Conservation (phyloP, 1,140 invertebrate genomes). For the Eulimnadia texana region DNA sequence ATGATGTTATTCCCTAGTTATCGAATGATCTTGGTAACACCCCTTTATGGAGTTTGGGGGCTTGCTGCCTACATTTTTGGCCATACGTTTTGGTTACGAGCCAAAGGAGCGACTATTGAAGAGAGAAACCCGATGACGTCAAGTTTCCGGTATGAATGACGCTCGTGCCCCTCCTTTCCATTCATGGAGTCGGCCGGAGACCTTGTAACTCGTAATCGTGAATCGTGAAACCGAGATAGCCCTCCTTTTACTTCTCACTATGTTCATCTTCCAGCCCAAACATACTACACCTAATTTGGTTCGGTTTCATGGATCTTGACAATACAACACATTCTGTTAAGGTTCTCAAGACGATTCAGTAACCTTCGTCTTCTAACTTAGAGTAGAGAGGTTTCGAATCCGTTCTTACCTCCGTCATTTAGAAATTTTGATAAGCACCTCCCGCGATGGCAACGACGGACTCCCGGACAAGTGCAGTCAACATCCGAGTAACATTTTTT, state of each 20-base stretch:
- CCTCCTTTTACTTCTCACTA: neutral
- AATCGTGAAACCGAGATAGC: neutral
- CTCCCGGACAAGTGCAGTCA: neutral
- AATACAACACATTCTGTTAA: no score
- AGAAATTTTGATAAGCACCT: neutral
- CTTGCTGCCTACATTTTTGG: no score
- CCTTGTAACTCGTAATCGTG: neutral
- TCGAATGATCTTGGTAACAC: no score
- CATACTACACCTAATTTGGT: no score
- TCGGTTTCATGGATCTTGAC: no score
- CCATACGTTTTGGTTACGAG: neutral
- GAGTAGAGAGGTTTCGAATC: neutral
- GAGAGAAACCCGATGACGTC: neutral
- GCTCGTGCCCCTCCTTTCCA: neutral
- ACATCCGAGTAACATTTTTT: neutral
- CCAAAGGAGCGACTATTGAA: neutral
- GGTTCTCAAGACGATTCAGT: no score
- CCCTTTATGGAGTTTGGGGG: no score
- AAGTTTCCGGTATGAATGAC: neutral
- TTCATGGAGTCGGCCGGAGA: neutral
- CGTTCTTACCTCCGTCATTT: neutral
- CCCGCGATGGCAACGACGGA: neutral
- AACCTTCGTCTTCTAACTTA: no score
- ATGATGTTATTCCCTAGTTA: no score
- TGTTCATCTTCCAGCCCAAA: no score